These are phyloP conservation scores for Lacanobia wlatinum DNA, from an alignment of 2,888 invertebrate genomes.

Conservation along the genomic window DNA sequence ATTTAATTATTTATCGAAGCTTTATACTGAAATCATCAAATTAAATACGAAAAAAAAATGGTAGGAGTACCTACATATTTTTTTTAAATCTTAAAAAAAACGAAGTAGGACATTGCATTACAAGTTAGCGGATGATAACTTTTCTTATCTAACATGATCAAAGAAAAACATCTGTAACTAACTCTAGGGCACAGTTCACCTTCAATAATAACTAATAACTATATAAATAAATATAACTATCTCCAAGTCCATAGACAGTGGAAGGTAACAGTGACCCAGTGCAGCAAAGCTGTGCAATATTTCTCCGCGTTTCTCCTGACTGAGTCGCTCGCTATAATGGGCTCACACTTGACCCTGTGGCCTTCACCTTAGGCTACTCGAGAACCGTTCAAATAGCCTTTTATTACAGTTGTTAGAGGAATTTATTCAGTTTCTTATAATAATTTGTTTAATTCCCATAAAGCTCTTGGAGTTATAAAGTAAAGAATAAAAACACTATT, in stretches of 20 bases:
- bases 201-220: too few relatives aligned
- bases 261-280: background rate
- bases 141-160: too few relatives aligned
- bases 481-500: background rate
- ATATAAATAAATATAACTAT: too few relatives aligned
- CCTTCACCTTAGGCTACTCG: slow-evolving; percentile 19
- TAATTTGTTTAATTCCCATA: background rate
- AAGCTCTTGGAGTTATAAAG: background rate
- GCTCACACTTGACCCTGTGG: slow-evolving; percentile 32
- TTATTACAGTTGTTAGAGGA: slow-evolving; percentile 7
- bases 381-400: slow-evolving; percentile 1
- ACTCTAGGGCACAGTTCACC: too few relatives aligned
- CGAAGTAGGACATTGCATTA: too few relatives aligned
- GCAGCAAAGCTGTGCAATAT: slow-evolving; percentile 4
- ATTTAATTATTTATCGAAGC: too few relatives aligned
- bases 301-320: slow-evolving; percentile 40
- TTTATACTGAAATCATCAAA: too few relatives aligned
- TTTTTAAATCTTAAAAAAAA: too few relatives aligned
- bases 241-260: background rate
- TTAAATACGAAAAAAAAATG: too few relatives aligned
- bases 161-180: too few relatives aligned
- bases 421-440: background rate
- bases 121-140: too few relatives aligned
- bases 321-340: background rate
- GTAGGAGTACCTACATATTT: too few relatives aligned